Evolutionary conservation across 2,888 invertebrate species (phyloP).

Genomic region (Lasioglossum figueresi): DNA sequence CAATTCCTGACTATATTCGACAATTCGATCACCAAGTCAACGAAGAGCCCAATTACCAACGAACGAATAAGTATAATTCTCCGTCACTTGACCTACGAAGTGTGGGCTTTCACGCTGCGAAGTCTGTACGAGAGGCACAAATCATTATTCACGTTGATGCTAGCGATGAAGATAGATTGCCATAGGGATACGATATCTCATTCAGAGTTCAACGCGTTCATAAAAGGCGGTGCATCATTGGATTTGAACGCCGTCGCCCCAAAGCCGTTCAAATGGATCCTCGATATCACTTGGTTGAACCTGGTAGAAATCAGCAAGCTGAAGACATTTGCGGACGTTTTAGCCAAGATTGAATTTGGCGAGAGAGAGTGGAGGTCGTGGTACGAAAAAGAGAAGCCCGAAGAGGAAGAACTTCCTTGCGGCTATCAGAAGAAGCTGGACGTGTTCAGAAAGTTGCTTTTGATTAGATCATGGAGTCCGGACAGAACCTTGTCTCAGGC

Average conservation of each 20-base stretch:
- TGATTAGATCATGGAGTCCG: constrained; percentile 97
- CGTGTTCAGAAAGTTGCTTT: constrained; percentile 93
- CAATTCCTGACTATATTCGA: constrained; percentile 98
- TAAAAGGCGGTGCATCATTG: constrained; percentile 97
- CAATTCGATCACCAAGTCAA: constrained; percentile 95
- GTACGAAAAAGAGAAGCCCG: constrained; percentile 97
- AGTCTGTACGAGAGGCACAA: constrained; percentile 97
- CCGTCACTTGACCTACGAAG: constrained; percentile 94
- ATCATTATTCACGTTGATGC: constrained; percentile 95
- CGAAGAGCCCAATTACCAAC: constrained; percentile 92
- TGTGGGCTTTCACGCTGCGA: constrained; percentile 96
- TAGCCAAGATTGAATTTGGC: constrained; percentile 92
- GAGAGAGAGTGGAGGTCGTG: constrained; percentile 95
- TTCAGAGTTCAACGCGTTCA: constrained; percentile 97
- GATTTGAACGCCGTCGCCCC: constrained; percentile 96
- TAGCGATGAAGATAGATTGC: constrained; percentile 97
- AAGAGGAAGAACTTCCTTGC: constrained; percentile 95
- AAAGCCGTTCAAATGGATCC: constrained; percentile 97
- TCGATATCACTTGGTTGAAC: constrained; percentile 98
- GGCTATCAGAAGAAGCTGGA: constrained; percentile 94
- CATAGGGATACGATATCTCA: constrained; percentile 92
- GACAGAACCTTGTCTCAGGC: constrained; percentile 97
- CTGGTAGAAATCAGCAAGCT: constrained; percentile 96
- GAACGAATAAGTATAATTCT: constrained; percentile 96
- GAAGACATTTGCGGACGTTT: constrained; percentile 90